phyloP scores from a whole-genome alignment of 2,888 invertebrate genomes.

The Cheilosia urbana region DNA sequence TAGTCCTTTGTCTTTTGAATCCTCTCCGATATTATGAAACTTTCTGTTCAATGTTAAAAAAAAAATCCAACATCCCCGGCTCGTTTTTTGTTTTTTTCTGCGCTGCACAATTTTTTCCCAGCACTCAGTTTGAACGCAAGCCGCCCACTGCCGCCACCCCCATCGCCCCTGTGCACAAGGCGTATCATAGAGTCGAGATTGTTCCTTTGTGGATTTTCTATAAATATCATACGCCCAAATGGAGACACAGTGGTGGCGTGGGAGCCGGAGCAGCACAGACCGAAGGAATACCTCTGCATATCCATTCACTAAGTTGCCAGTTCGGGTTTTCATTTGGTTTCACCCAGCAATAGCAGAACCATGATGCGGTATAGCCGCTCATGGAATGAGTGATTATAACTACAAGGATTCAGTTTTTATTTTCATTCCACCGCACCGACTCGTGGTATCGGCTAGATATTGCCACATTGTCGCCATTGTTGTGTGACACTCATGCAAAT shows the following conservation, averaged over 20 bases:
- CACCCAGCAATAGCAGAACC: constrained; percentile 10
- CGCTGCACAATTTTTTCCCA: constrained; percentile 58
- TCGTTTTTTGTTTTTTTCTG: constrained; percentile 1
- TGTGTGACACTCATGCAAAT: constrained; percentile 75
- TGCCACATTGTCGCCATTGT: constrained; percentile 75
- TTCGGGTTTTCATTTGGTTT: constrained; percentile 73
- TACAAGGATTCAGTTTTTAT: constrained; percentile 62
- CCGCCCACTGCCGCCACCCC: not conserved
- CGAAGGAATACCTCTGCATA: constrained; percentile 55
- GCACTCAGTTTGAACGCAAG: constrained; percentile 53
- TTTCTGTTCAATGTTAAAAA: constrained; percentile 70
- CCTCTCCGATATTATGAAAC: constrained; percentile 69
- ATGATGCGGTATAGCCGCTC: constrained; percentile 6
- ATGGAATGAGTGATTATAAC: constrained; percentile 47
- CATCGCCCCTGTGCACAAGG: constrained; percentile 45
- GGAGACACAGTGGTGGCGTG: constrained; percentile 43
- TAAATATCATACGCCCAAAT: constrained; percentile 75
- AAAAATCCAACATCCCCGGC: constrained; percentile 26
- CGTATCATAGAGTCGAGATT: constrained; percentile 70
- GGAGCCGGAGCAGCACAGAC: not conserved
- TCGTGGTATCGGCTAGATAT: constrained; percentile 69
- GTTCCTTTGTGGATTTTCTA: constrained; percentile 75
- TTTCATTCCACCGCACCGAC: constrained; percentile 16
- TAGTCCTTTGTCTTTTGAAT: constrained; percentile 74
- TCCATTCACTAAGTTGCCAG: constrained; percentile 75